Conservation (phyloP, 2,888 invertebrate genomes). For the Mimas tiliae region DNA sequence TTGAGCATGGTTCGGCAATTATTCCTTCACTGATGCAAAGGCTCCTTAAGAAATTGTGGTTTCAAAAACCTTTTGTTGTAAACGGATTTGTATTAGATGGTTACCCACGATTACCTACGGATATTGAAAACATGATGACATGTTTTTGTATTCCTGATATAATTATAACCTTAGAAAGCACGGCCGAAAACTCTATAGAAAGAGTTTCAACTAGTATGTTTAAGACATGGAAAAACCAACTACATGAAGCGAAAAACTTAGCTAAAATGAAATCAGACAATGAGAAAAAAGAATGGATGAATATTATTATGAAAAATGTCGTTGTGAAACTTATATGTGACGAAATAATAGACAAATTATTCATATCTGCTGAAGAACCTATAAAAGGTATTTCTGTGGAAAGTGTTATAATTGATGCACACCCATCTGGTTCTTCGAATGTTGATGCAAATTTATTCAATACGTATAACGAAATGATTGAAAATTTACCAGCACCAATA, state of each 20-base stretch:
- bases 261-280: conserved; percentile 50
- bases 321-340: conserved; percentile 61
- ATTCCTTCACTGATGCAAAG: conserved; percentile 69
- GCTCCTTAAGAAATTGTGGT: conserved; percentile 80
- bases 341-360: conserved; percentile 57
- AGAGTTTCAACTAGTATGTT: conserved; percentile 63
- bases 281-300: conserved; percentile 57
- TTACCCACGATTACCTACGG: conserved; percentile 84
- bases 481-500: conserved; percentile 77
- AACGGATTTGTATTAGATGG: conserved; percentile 86
- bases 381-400: conserved; percentile 46
- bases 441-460: conserved; percentile 66
- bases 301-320: conserved; percentile 58
- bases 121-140: conserved; percentile 80
- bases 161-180: conserved; percentile 77
- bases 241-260: conserved; percentile 61
- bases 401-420: conserved; percentile 76
- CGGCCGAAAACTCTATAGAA: conserved; percentile 55
- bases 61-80: conserved; percentile 72
- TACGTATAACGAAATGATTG: conserved; percentile 63
- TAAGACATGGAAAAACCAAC: conserved; percentile 68
- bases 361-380: conserved; percentile 38
- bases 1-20: conserved; percentile 76
- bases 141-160: conserved; percentile 84
- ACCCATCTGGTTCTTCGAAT: conserved; percentile 62